Conservation (phyloP, 2,113 vertebrate species). For the Strix aluco region DNA sequence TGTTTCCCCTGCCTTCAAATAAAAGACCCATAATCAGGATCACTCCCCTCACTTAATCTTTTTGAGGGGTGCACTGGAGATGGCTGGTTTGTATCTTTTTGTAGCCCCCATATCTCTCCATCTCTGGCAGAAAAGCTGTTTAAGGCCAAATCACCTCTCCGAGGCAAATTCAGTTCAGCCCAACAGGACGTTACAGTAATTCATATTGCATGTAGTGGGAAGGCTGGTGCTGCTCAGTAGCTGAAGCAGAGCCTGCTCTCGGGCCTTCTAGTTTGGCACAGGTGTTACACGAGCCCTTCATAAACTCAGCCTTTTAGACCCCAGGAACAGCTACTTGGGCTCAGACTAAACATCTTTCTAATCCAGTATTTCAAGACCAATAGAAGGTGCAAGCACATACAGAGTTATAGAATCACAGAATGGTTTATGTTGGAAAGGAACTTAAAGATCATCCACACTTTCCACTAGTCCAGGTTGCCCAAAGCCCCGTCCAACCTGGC, state of each 20-base stretch:
- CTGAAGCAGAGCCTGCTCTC: not conserved
- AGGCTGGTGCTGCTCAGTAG: not conserved
- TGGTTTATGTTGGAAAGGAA: not conserved
- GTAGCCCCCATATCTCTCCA: not conserved
- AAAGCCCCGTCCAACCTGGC: not conserved
- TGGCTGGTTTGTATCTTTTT: not conserved
- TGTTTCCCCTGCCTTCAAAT: not conserved
- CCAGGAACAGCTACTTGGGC: not conserved
- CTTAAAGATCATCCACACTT: fast-evolving
- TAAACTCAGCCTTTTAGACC: not conserved
- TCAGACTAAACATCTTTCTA: not conserved
- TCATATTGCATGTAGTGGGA: too few species aligned
- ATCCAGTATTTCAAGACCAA: not conserved
- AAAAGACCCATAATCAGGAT: not conserved
- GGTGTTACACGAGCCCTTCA: fast-evolving
- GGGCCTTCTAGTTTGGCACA: not conserved
- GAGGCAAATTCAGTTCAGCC: not conserved
- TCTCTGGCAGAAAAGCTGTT: not conserved
- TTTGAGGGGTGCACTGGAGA: not conserved
- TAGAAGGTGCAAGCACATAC: not conserved
- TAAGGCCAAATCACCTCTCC: not conserved
- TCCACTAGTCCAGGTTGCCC: not conserved
- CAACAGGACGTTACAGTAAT: not conserved
- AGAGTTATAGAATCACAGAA: not conserved
- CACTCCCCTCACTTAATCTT: not conserved